phyloP scores from a whole-genome alignment of 2,888 invertebrate genomes.

The Sclerodermus sp. region DNA sequence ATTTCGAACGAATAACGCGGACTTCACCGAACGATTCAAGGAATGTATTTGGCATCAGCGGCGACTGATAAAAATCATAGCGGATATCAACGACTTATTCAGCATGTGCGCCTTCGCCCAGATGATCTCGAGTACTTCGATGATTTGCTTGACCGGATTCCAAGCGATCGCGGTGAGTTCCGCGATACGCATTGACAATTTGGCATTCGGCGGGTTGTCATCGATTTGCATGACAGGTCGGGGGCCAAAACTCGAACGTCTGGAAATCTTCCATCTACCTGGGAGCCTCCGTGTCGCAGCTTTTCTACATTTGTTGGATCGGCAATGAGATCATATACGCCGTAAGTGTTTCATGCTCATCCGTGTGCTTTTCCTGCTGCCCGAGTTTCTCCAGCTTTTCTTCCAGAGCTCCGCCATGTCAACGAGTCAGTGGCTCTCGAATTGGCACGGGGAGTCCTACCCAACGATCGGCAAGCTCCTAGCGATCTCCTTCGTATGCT shows the following conservation, averaged over 20 bases:
- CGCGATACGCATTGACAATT: neutral
- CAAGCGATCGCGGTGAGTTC: conserved; percentile 37
- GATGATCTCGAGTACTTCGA: conserved; percentile 40
- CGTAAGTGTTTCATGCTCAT: conserved; percentile 18
- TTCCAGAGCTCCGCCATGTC: neutral
- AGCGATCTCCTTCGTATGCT: conserved; percentile 30
- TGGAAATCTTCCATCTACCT: conserved; percentile 37
- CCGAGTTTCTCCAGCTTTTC: conserved; percentile 1
- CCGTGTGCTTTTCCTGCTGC: neutral
- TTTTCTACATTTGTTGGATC: conserved; percentile 39
- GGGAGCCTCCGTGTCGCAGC: conserved; percentile 35
- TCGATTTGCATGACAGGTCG: conserved; percentile 23
- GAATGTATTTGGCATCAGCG: too few species aligned
- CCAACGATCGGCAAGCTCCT: conserved; percentile 16
- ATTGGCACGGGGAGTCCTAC: conserved; percentile 30
- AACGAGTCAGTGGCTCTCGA: conserved; percentile 35
- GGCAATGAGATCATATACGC: conserved; percentile 39
- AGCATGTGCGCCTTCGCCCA: too few species aligned
- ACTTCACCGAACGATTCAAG: too few species aligned
- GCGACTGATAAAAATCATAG: conserved; percentile 27
- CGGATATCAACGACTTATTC: conserved; percentile 39
- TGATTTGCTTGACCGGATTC: conserved; percentile 48
- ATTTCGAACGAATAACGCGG: too few species aligned
- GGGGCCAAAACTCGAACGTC: conserved; percentile 30
- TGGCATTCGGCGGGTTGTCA: conserved; percentile 2